Evolutionary conservation across 1,140 invertebrate genomes (phyloP), one percentile per base, ranked within the genome.

Genomic region (Drosophila nasuta): DNA sequence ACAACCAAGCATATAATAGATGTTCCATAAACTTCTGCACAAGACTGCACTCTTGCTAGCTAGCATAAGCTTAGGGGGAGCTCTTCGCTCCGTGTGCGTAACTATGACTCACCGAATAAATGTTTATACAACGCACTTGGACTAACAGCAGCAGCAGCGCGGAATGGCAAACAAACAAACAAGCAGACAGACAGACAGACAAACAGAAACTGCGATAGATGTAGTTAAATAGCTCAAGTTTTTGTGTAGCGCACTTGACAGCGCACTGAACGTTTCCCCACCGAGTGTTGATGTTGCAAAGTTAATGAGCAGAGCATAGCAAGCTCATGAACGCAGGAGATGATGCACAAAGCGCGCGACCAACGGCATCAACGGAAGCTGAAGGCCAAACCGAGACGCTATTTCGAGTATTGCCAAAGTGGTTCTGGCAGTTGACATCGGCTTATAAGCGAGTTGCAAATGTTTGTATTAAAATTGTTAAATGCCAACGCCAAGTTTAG

Each of bases 181-280:
- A 68, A 65, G 30, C 59, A 13, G 10, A 43, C 5, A 13, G 64
- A 43, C 10, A 38, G 58, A 52, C 70, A 59, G 48, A 45, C 63
- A 38, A 68, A 60, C 56, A 46, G 56, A 60, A 74, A 51, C 64
- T 71, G 76, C 66, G 67, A 87, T 82, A 72, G 52, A 75, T 86
- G 83, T 77, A 66, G 83, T 83, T 87, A 87, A 87, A 88, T 83
- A 80, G 80, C 83, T 88, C 69, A 80, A 87, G 82, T 82, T 69
- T 25, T 78, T 78, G 41, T 70, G 52, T 73, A 82, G 79, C 73
- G 59, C 64, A 67, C 82, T 86, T 62, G 56, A 59, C 82, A 67
- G 54, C n/a, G 69, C 78, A 68, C 33, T 46, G 48, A 56, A 64
- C 71, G 56, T 76, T 25, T 57, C 13, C 48, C 25, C 30, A 66